Conservation (phyloP, 2,797 vertebrate species). For the Microctenopoma stevenorrisi region DNA sequence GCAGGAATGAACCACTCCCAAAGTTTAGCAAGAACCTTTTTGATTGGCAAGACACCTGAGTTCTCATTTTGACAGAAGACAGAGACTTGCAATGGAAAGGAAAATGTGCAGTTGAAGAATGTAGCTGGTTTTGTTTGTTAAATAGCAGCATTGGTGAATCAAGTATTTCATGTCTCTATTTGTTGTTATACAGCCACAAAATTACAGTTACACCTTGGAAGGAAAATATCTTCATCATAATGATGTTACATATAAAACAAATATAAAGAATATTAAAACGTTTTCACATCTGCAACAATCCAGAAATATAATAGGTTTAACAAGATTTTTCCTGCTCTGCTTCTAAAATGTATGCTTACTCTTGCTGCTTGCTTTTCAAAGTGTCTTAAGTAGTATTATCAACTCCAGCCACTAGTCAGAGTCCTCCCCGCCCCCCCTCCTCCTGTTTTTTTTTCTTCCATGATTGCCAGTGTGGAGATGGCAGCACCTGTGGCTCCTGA, state of each 20-base stretch:
- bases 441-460: background rate
- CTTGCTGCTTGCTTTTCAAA: background rate
- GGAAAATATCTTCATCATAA: background rate
- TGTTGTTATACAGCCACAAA: background rate
- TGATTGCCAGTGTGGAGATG: conserved; percentile 40
- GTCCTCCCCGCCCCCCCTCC: background rate
- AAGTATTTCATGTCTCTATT: background rate
- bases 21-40: conserved; percentile 45
- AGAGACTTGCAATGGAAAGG: conserved; percentile 7
- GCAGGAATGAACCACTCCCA: conserved; percentile 63
- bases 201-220: background rate
- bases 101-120: conserved; percentile 8
- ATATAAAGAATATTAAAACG: background rate
- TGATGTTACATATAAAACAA: background rate
- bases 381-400: conserved; percentile 13
- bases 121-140: conserved; percentile 15
- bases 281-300: background rate
- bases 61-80: conserved; percentile 3
- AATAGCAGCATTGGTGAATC: conserved; percentile 10
- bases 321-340: background rate
- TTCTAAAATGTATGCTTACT: background rate
- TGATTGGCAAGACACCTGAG: conserved; percentile 18
- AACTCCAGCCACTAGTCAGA: background rate
- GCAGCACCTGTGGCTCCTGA: conserved; percentile 67
- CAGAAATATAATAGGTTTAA: background rate